These are phyloP conservation scores for Sorex maritimensis DNA, from an alignment of 2,797 vertebrate genomes.

Conservation along the genomic window DNA sequence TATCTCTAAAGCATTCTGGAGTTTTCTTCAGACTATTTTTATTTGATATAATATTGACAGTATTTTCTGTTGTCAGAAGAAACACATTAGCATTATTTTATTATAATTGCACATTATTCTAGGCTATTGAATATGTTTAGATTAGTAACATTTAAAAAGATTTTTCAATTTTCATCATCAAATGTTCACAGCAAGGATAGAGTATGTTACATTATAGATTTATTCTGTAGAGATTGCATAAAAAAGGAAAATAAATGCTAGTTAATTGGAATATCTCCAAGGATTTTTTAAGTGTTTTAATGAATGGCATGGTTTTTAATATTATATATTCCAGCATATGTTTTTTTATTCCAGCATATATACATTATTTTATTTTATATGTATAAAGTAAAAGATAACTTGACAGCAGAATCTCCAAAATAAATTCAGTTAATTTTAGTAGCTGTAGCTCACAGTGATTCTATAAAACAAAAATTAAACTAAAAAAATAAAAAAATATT, in stretches of 20 bases:
- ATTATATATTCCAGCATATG: conserved; percentile 15
- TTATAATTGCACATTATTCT: conserved; percentile 6
- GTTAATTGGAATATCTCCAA: conserved; percentile 50
- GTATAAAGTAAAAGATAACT: conserved; percentile 55
- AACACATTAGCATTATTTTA: background rate
- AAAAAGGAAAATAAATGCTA: conserved; percentile 62
- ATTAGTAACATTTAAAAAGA: background rate
- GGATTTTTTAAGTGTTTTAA: background rate
- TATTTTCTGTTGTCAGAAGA: background rate
- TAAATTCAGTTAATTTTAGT: no score
- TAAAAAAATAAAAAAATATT: no score
- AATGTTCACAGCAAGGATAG: conserved; percentile 17
- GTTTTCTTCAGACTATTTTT: background rate
- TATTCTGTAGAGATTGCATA: conserved; percentile 47
- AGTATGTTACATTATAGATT: conserved; percentile 7
- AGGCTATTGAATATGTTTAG: background rate
- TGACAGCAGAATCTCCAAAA: background rate
- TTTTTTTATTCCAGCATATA: no score
- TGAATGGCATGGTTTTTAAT: conserved; percentile 44
- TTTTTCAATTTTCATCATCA: conserved; percentile 46
- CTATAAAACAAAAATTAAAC: no score
- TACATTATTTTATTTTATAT: no score
- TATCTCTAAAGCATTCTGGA: conserved; percentile 49
- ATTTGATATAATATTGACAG: background rate
- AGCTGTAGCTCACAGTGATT: no score